Conservation (phyloP, 2,888 invertebrate species). For the Eudasyphora cyanicolor region DNA sequence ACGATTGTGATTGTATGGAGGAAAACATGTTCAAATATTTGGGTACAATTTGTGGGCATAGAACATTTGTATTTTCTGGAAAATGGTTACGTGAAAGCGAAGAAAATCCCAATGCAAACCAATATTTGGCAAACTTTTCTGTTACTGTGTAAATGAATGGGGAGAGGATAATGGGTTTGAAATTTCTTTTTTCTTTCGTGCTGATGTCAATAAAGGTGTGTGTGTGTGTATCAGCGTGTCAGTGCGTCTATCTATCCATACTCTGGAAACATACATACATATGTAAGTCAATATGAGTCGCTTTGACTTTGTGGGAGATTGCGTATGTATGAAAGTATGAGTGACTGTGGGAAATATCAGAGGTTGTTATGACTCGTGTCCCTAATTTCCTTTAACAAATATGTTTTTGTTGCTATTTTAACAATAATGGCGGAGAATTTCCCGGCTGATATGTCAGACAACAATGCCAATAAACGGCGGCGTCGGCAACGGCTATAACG, state of each 20-base stretch:
- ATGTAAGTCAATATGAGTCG: too few species aligned
- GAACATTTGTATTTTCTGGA: neutral
- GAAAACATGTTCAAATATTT: neutral
- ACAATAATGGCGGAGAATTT: slow-evolving; percentile 44
- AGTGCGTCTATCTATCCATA: neutral
- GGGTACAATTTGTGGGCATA: neutral
- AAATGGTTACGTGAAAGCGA: neutral
- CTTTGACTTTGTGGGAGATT: too few species aligned
- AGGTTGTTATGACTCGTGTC: neutral
- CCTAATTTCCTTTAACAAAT: slow-evolving; percentile 19
- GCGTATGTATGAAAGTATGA: too few species aligned
- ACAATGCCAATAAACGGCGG: slow-evolving; percentile 9
- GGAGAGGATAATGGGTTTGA: neutral
- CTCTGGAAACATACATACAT: too few species aligned
- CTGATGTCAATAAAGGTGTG: neutral
- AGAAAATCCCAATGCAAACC: neutral
- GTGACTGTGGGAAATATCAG: neutral
- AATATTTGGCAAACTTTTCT: neutral
- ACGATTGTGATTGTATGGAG: too few species aligned
- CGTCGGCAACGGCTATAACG: neutral
- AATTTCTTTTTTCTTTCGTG: neutral
- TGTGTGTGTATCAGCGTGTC: too few species aligned
- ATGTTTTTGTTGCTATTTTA: neutral
- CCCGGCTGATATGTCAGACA: slow-evolving; percentile 45
- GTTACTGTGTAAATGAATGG: neutral